phyloP scores from a whole-genome alignment of 2,113 vertebrate genomes.

The Perognathus longimembris region DNA sequence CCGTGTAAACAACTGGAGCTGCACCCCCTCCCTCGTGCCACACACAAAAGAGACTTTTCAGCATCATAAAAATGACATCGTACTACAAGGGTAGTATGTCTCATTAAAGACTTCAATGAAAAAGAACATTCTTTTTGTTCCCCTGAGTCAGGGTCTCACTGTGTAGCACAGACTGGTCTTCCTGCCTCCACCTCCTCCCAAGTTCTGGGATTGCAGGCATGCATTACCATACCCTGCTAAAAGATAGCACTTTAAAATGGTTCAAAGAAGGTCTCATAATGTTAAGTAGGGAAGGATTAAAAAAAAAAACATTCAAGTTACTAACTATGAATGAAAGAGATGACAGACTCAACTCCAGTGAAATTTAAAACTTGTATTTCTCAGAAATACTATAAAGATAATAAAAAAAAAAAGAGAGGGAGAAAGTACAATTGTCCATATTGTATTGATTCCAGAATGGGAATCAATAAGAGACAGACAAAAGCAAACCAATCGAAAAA shows the following conservation, averaged over 20 bases:
- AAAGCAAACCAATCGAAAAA: not conserved
- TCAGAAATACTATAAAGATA: not conserved
- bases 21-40: not conserved
- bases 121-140: not conserved
- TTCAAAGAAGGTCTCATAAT: slow-evolving; percentile 16
- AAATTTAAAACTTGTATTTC: not conserved
- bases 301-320: not conserved
- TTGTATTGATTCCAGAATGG: not conserved
- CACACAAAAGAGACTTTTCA: not conserved
- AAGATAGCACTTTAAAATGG: not conserved
- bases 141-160: too few relatives aligned
- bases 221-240: too few relatives aligned
- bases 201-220: too few relatives aligned
- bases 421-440: not conserved
- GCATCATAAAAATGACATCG: too few relatives aligned
- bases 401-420: not conserved
- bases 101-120: not conserved
- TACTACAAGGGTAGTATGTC: too few relatives aligned
- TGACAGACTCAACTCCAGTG: slow-evolving; percentile 13
- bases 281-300: not conserved
- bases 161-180: too few relatives aligned
- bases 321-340: not conserved
- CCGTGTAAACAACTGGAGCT: not conserved
- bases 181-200: too few relatives aligned
- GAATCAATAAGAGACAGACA: not conserved